Evolutionary conservation across 2,888 invertebrate genomes (phyloP), one percentile per base, ranked within the genome.

Genomic region (Apeira syringaria): DNA sequence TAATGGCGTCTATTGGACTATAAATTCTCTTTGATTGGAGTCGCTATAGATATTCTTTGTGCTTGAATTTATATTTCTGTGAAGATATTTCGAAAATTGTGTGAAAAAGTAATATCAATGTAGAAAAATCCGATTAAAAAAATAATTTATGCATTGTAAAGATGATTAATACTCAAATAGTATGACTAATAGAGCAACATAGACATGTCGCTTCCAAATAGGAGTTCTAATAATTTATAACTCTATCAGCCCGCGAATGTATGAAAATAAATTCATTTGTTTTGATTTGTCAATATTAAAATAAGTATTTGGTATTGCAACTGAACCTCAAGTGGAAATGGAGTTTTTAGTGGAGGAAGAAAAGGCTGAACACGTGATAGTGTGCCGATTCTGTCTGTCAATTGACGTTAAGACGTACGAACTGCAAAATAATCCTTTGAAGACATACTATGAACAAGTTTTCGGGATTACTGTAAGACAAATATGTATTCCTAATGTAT

Each of bases 171-270:
- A 12, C 1, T 9, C n/a, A 5, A 20, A 27, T 20, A 15, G 7
- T 12, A 9, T 9, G 5, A 12, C 1, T 3, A 20, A 1, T 32
- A 12, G 11, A 9, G 10, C 25, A n/a, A 30, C 28, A 9, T 45
- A 45, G 39, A 38, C 6, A 6, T 34, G 39, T 34, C 30, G 17
- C 5, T 8, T 35, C 5, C 6, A 33, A 53, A 45, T 50, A 76
- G 80, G 64, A 78, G 71, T 73, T 85, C 84, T 85, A 84, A 67
- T 70, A 76, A 74, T 83, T 84, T 80, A 65, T 84, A 84, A 66
- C 67, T 83, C 79, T 75, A 79, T 74, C 60, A 37, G 53, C 50
- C 69, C 75, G 76, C 75, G 71, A 80, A 77, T 57, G 41, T 74
- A 73, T 66, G 64, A 76, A 74, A 34, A 31, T 24, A 74, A 34